Evolutionary conservation across 2,113 vertebrate genomes (phyloP), one percentile per base, ranked within the genome.

Genomic region (Riparia riparia): DNA sequence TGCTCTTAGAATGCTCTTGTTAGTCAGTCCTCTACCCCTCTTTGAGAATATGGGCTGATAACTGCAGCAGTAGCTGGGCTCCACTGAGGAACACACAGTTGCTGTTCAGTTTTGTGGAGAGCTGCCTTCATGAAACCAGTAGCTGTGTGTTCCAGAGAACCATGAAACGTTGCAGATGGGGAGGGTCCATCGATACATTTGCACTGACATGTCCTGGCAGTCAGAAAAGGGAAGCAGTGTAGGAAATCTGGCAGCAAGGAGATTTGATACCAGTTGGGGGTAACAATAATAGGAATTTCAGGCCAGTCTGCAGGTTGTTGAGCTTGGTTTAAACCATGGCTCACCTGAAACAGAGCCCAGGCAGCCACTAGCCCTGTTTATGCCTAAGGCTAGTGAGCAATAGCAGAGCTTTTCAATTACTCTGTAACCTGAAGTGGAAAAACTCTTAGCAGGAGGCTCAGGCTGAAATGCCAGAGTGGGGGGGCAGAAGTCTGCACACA

Each of bases 371-470:
- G 49, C 47, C 88, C 49, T 97, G 82, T 88, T 95, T 86, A 54
- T 88, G 88, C 95, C 86, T 78, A 13, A 78, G 82, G 95, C 65
- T 19, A 22, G 60, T 94, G 96, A 96, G 85, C 89, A 92, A 76
- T 39, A 76, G 50, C 73, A 87, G 76, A 81, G 60, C 58, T 86
- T 93, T 86, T 71, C 64, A 26, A 91, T 95, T 83, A 57, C 53
- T 81, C 45, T 41, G 68, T 50, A 63, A 71, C 76, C 72, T 71
- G 44, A 64, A 84, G 65, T 84, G 96, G 90, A 81, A 94, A 88
- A 70, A 60, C 88, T 93, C 56, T 18, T 47, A 74, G 69, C 87
- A 92, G 72, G 76, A 94, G 80, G 56, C 69, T 93, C 41, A 15
- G 76, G 19, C 51, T 77, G 66, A 90, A 94, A 54, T 65, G 74